These are phyloP conservation scores for Discoglossus pictus DNA, from an alignment of 2,797 vertebrate species.

Conservation along the genomic window DNA sequence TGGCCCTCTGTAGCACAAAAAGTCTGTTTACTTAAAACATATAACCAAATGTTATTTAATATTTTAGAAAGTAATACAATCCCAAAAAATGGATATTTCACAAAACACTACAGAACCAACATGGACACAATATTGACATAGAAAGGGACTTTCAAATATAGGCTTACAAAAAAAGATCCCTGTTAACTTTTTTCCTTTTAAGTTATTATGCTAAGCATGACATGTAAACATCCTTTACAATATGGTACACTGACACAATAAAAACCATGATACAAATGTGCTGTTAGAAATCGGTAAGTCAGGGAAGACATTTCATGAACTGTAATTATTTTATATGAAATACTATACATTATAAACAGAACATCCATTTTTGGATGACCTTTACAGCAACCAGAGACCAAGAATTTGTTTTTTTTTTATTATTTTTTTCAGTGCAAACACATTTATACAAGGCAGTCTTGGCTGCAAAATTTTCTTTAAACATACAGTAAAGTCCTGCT, in stretches of 20 bases:
- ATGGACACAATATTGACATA: slow-evolving; percentile 95
- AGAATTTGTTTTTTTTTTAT: slow-evolving; percentile 69
- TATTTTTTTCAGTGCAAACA: slow-evolving; percentile 87
- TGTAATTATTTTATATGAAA: slow-evolving; percentile 89
- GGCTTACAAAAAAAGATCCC: slow-evolving; percentile 90
- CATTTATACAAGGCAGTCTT: slow-evolving; percentile 89
- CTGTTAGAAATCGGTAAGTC: slow-evolving; percentile 93
- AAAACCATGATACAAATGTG: slow-evolving; percentile 96
- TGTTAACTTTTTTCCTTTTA: slow-evolving; percentile 84
- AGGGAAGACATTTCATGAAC: slow-evolving; percentile 98
- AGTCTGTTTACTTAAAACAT: slow-evolving; percentile 75
- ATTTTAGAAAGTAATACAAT: slow-evolving; percentile 99
- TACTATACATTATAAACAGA: slow-evolving; percentile 93
- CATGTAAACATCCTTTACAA: slow-evolving; percentile 98
- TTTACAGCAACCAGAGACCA: slow-evolving; percentile 89
- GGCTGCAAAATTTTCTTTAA: slow-evolving; percentile 83
- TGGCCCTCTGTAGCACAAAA: slow-evolving; percentile 54
- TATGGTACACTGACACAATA: slow-evolving; percentile 94
- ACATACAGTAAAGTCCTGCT: slow-evolving; percentile 80
- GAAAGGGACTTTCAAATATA: slow-evolving; percentile 97
- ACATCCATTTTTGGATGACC: slow-evolving; percentile 84
- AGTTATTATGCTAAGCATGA: slow-evolving; percentile 98
- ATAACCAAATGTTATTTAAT: slow-evolving; percentile 99
- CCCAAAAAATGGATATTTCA: slow-evolving; percentile 86
- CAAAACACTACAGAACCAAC: slow-evolving; percentile 94